Evolutionary conservation across 2,797 vertebrate species (phyloP).

Genomic region (Morelia viridis): DNA sequence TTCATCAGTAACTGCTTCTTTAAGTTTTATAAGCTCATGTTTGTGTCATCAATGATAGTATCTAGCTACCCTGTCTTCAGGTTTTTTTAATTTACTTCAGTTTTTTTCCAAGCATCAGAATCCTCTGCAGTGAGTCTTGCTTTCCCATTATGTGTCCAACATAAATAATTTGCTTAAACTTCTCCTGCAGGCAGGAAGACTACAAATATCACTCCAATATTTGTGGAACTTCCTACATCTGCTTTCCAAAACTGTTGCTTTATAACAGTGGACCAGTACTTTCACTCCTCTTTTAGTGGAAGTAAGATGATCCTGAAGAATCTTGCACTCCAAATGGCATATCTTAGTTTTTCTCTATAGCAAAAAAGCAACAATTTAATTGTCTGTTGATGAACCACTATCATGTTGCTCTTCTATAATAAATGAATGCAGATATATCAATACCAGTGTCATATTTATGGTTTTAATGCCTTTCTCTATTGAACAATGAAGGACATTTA

Average conservation of each 20-base stretch:
- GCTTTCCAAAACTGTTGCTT: neutral
- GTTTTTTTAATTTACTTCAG: neutral
- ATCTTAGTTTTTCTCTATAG: neutral
- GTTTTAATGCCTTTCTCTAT: constrained; percentile 14
- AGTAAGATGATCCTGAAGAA: neutral
- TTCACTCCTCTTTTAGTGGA: neutral
- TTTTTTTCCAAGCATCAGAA: neutral
- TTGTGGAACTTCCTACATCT: neutral
- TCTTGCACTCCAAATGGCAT: neutral
- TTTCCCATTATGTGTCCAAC: neutral
- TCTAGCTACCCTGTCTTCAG: neutral
- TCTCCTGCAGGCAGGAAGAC: neutral
- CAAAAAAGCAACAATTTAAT: neutral
- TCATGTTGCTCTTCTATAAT: constrained; percentile 36
- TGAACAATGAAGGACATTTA: constrained; percentile 34
- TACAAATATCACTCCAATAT: neutral
- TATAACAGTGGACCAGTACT: neutral
- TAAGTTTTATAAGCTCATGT: neutral
- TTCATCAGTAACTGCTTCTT: neutral
- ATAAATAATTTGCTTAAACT: too few species aligned
- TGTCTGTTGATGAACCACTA: constrained; percentile 13
- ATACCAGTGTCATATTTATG: constrained; percentile 38
- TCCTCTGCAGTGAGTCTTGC: neutral
- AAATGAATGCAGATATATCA: constrained; percentile 20
- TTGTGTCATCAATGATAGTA: neutral